These are phyloP conservation scores for Pteropus rufus DNA, from an alignment of 2,797 vertebrate species.

Conservation along the genomic window DNA sequence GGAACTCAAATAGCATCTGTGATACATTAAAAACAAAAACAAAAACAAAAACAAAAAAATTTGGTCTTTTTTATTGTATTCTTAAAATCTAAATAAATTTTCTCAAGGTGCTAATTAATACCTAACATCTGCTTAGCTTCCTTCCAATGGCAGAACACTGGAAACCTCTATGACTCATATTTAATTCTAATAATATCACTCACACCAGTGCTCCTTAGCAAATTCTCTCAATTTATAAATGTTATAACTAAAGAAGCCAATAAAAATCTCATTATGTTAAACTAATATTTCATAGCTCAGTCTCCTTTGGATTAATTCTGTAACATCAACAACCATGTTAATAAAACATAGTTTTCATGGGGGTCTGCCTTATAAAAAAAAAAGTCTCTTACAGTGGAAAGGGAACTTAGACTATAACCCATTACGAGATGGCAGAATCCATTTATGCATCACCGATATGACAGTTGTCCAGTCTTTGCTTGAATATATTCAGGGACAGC, in stretches of 20 bases:
- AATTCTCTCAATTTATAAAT: background rate
- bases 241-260: background rate
- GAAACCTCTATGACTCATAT: slow-evolving; percentile 13
- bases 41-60: background rate
- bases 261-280: background rate
- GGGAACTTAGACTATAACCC: background rate
- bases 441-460: background rate
- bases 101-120: slow-evolving; percentile 77
- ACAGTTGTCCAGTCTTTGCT: background rate
- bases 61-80: slow-evolving; percentile 59
- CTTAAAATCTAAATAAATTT: slow-evolving; percentile 73
- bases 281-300: background rate
- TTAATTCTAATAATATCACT: slow-evolving; percentile 45
- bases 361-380: background rate
- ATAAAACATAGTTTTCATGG: background rate
- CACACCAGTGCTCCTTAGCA: slow-evolving; percentile 23
- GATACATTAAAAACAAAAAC: background rate
- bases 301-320: slow-evolving; percentile 18
- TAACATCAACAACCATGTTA: background rate
- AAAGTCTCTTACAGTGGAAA: background rate
- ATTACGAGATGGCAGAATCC: background rate
- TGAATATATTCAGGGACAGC: background rate
- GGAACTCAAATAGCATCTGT: background rate
- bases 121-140: slow-evolving; percentile 57
- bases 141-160: slow-evolving; percentile 9